Percentiles rank a stretch among this genome's conserved stretches.
Conservation (phyloP, 2,888 invertebrate genomes). For the Andrena bucephala region DNA sequence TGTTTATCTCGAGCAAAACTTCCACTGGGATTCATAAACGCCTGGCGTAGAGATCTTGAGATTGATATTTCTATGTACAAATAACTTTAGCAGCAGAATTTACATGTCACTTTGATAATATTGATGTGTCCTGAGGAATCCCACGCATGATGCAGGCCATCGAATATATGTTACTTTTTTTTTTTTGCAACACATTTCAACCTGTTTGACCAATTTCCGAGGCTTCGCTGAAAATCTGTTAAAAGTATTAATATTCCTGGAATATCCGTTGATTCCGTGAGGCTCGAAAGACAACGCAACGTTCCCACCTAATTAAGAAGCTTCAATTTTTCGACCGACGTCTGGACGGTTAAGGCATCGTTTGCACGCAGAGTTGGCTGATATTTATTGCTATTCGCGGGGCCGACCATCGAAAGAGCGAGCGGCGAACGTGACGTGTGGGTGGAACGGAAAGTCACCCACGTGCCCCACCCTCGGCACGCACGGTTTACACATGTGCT, state of each 20-base stretch:
- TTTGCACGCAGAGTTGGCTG: constrained; percentile 49
- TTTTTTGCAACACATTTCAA: neutral
- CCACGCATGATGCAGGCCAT: neutral
- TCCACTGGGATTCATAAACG: neutral
- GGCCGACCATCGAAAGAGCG: constrained; percentile 46
- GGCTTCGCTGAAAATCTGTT: neutral
- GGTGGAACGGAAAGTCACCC: constrained; percentile 81
- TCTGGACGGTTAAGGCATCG: constrained; percentile 43
- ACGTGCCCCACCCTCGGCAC: constrained; percentile 76
- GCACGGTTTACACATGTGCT: constrained; percentile 65
- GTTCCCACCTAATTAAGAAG: constrained; percentile 62
- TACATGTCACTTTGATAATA: neutral
- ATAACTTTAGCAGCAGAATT: neutral
- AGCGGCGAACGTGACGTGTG: constrained; percentile 67
- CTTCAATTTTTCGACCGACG: constrained; percentile 35
- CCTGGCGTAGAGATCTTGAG: neutral
- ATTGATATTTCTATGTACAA: neutral
- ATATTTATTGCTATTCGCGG: constrained; percentile 66
- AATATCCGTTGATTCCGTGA: neutral
- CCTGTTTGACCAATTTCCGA: neutral
- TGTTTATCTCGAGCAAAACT: neutral
- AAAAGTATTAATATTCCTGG: constrained; percentile 9
- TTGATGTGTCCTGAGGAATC: too few species aligned
- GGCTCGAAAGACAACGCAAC: neutral
- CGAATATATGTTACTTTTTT: neutral